Percentiles rank a stretch among this genome's conserved stretches.
Conservation (phyloP, 30 jellyfish, hydroid and myxozoan species). For the Hydractinia echinata region DNA sequence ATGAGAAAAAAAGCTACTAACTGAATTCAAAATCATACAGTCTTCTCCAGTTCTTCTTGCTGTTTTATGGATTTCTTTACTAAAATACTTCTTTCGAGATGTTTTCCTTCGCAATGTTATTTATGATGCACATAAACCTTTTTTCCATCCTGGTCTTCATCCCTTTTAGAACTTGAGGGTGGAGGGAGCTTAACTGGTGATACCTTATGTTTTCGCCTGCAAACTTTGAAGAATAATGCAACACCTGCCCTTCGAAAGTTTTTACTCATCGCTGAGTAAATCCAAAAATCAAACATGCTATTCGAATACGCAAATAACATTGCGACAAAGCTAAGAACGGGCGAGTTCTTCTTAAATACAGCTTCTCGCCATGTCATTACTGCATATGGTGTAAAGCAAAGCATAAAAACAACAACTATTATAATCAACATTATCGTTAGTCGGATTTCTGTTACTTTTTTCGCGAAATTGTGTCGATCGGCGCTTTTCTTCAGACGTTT, state of each 20-base stretch:
- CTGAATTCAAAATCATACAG: too few species aligned
- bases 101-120: too few species aligned
- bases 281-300: slow-evolving; percentile 22
- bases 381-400: slow-evolving; percentile 33
- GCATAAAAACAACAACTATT: slow-evolving; percentile 21
- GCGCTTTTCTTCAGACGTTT: slow-evolving; percentile 9
- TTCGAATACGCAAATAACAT: slow-evolving; percentile 22
- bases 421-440: slow-evolving; percentile 9
- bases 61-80: too few species aligned
- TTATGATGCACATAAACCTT: too few species aligned
- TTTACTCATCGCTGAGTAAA: slow-evolving; percentile 21
- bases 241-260: slow-evolving; percentile 29
- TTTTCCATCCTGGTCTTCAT: too few species aligned
- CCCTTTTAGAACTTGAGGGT: too few species aligned
- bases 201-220: not conserved
- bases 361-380: slow-evolving; percentile 15
- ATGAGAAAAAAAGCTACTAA: too few species aligned
- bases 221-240: not conserved
- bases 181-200: not conserved
- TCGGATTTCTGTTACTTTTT: not conserved
- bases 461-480: slow-evolving; percentile 19
- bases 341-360: not conserved
- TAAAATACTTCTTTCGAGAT: too few species aligned
- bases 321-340: slow-evolving; percentile 13
- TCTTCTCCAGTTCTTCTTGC: too few species aligned